Evolutionary conservation across 1,140 invertebrate species (phyloP), one percentile per base, ranked within the genome.

Genomic region (Brachionus manjavacas): DNA sequence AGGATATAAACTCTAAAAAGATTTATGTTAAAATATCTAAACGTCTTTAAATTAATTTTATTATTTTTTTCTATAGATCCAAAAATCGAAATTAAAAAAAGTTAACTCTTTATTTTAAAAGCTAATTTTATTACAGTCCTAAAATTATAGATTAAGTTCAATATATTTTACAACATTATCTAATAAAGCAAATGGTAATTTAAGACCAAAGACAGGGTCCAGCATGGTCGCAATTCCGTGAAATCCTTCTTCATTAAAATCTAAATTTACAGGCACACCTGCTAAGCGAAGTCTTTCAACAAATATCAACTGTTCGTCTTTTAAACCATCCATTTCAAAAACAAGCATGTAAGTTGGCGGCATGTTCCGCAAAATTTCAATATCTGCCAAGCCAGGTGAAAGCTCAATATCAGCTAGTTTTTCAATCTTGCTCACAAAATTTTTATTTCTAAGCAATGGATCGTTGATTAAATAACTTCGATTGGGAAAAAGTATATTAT

Each of bases 221-320:
- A 81, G 7, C 52, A 81, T 81, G 20, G 79, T 60, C 11, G 79
- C 49, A 23, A 81, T 64, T 35, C 79, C 79, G 35, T 81, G 79
- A 81, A 81, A 81, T 35, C 52, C 79, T 23, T 81, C 79, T 64
- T 64, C 52, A 64, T 81, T 64, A 81, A 81, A 81, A 64, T 43
- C 79, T 11, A 81, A 23, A 64, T 60, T 81, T 64, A 83, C 81
- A n/a, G 23, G 52, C 16, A 83, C 81, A 31, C 81, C 81, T 35
- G 25, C 52, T 14, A 9, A 9, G 11, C 49, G 35, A 41, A 83
- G 52, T 52, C 81, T 41, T 70, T 68, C 64, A 8, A 55, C 81
- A 72, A 64, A 83, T 8, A 83, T 68, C 8, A 83, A 49, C 7
- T 68, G 41, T 39, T 83, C 60, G 46, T 83, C 81, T 55, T 68